A percentile compares a stretch with the other conserved stretches of the same genome.
phyloP scores from a whole-genome alignment of 2,888 invertebrate genomes.

The Disparrhopalites patrizii region DNA sequence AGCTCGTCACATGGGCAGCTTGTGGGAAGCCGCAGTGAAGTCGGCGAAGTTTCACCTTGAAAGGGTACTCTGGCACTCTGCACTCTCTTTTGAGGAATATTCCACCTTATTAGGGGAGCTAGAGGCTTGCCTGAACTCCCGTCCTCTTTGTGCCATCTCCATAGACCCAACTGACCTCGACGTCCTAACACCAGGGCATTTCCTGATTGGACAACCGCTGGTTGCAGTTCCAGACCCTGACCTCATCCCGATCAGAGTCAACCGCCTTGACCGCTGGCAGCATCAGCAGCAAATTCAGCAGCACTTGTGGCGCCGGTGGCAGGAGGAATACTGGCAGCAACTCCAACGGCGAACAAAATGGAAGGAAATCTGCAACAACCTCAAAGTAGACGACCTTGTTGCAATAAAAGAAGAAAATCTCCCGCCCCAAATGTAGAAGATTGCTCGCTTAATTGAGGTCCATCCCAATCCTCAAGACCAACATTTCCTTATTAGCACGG shows the following conservation, averaged over 20 bases:
- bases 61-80: background rate
- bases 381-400: background rate
- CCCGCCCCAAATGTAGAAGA: background rate
- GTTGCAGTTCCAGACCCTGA: background rate
- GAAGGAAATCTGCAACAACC: background rate
- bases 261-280: background rate
- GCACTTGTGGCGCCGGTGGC: conserved; percentile 1
- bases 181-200: background rate
- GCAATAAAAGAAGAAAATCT: background rate
- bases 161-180: background rate
- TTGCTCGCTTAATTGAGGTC: background rate
- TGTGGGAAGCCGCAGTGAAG: background rate
- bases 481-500: background rate
- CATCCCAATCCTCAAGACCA: background rate
- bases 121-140: background rate
- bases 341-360: background rate
- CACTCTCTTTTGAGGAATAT: background rate
- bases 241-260: background rate
- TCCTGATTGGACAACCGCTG: background rate
- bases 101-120: background rate
- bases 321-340: background rate
- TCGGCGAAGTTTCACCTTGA: background rate
- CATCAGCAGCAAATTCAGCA: background rate
- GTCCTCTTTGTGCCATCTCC: background rate
- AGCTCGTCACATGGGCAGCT: background rate